These are phyloP conservation scores for Ceratina japonica DNA, from an alignment of 1,140 invertebrate genomes.

Conservation along the genomic window DNA sequence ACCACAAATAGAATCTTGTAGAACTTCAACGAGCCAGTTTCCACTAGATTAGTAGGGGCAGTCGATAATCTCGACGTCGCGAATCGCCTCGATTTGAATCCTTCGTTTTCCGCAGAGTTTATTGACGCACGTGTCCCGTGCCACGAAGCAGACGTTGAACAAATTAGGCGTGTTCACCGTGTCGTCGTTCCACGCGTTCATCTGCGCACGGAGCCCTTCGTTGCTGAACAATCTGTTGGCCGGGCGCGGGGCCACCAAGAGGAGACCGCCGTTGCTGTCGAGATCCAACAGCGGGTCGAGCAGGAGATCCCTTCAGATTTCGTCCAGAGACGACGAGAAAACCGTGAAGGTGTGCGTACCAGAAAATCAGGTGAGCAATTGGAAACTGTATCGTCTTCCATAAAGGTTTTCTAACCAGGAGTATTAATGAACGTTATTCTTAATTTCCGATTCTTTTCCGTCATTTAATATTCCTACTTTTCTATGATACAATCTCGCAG, in stretches of 20 bases:
- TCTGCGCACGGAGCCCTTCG: conserved; percentile 95
- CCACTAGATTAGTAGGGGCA: conserved; percentile 34
- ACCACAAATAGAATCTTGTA: conserved; percentile 35
- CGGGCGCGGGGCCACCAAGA: conserved; percentile 92
- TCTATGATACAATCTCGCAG: conserved; percentile 68
- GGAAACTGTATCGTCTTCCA: too few relatives aligned
- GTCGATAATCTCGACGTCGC: not conserved
- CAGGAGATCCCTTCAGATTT: conserved; percentile 90
- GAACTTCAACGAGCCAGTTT: conserved; percentile 31
- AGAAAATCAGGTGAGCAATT: conserved; percentile 85
- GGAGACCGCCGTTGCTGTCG: conserved; percentile 90
- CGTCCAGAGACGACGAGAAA: conserved; percentile 92
- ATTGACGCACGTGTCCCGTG: conserved; percentile 95
- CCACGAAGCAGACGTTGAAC: conserved; percentile 96
- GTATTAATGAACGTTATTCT: too few relatives aligned
- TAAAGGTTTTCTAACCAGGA: too few relatives aligned
- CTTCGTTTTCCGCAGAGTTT: conserved; percentile 85
- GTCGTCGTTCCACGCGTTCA: conserved; percentile 98
- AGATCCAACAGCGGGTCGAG: conserved; percentile 93
- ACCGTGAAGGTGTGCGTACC: conserved; percentile 93
- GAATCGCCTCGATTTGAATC: conserved; percentile 1
- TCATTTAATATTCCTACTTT: conserved; percentile 37
- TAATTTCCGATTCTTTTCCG: not conserved
- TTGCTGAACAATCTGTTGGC: conserved; percentile 95
- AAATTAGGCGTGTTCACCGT: conserved; percentile 98